Evolutionary conservation across 1,140 invertebrate genomes (phyloP).

Genomic region (Cardiocondyla obscurior): DNA sequence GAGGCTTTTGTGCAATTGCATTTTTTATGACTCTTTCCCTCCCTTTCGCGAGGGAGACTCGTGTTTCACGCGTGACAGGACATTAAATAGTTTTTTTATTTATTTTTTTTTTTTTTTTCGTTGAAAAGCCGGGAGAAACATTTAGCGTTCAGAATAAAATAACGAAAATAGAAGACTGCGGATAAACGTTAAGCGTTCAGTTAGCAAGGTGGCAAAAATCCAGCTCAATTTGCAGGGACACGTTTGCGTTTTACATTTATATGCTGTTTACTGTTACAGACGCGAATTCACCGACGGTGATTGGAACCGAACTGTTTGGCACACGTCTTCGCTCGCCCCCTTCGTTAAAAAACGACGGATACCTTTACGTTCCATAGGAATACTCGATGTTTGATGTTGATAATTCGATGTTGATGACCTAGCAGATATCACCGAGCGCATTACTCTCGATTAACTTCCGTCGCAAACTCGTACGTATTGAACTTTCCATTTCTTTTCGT

Average conservation of each 20-base stretch:
- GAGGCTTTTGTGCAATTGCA: neutral
- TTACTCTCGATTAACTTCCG: neutral
- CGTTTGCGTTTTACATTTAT: constrained; percentile 5
- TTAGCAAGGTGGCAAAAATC: neutral
- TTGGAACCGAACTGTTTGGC: neutral
- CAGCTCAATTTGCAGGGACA: neutral
- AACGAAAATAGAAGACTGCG: neutral
- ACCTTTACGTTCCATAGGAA: neutral
- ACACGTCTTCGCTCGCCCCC: neutral
- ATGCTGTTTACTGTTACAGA: constrained; percentile 34
- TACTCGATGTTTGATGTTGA: constrained; percentile 36
- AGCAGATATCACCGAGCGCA: neutral
- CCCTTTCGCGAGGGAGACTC: too few species aligned
- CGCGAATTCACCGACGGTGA: constrained; percentile 1
- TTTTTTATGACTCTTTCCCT: neutral
- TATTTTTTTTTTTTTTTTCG: too few species aligned
- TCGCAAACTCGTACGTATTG: neutral
- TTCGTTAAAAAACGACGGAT: neutral
- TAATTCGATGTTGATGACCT: too few species aligned
- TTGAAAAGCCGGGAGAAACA: neutral
- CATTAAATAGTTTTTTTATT: constrained; percentile 10
- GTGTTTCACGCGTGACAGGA: constrained; percentile 4
- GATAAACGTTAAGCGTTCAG: neutral
- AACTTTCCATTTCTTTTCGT: neutral
- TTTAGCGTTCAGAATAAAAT: too few species aligned